Conservation (phyloP, 2,113 vertebrate genomes). For the Datnioides undecimradiatus region DNA sequence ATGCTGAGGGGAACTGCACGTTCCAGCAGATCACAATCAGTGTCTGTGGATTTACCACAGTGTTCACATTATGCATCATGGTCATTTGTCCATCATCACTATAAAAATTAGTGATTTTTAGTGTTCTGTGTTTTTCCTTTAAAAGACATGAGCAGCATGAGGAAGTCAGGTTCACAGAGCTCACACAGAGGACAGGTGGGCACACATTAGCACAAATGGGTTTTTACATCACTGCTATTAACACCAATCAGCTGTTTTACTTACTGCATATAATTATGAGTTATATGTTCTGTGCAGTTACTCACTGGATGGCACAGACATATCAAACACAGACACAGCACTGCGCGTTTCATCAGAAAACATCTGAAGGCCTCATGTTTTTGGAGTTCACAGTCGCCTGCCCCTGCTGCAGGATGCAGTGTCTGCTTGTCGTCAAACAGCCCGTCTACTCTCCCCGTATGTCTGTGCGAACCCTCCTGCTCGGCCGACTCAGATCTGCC, state of each 20-base stretch:
- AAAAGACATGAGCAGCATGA: neutral
- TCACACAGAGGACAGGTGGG: too few species aligned
- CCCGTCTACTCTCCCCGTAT: conserved; percentile 11
- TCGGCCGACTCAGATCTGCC: conserved; percentile 40
- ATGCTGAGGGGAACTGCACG: neutral
- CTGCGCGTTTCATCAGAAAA: neutral
- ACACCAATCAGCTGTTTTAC: neutral
- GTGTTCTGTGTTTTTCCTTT: neutral
- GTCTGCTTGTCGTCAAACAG: conserved; percentile 33
- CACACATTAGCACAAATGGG: too few species aligned
- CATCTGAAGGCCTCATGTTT: neutral
- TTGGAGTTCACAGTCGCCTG: neutral
- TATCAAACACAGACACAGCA: neutral
- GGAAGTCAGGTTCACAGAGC: neutral
- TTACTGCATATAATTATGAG: neutral
- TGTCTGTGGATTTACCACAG: neutral
- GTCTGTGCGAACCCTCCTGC: conserved; percentile 45
- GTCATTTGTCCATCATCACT: neutral
- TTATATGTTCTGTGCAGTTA: neutral
- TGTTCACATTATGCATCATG: neutral
- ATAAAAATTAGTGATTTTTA: neutral
- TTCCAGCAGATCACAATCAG: too few species aligned
- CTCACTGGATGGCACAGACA: neutral
- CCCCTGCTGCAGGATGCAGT: neutral
- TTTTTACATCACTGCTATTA: neutral